Base-by-base conservation (phyloP, 2,888 invertebrate species). In the Volucella bombylans region DNA sequence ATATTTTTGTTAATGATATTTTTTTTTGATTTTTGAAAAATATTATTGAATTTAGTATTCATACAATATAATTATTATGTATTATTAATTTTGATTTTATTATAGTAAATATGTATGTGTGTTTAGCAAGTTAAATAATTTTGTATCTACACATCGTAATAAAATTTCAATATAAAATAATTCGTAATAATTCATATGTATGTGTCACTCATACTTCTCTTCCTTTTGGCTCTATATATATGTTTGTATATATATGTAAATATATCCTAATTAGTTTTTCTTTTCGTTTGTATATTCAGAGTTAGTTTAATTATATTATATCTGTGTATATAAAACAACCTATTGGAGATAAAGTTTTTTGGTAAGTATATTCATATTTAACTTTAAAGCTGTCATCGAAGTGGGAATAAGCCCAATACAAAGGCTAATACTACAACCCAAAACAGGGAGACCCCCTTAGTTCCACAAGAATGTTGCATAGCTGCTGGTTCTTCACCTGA, bases 401-500 rank as follows among this genome's bases (percentile, higher is more conserved):
- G 73, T 73, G 87, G 45, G 87, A 81, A 78, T 80, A 87, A 43
- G 87, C 86, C 85, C 82, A 88, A 85, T 82, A 89, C 87, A 65
- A 89, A 87, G 88, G 89, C 87, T 86, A 89, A 87, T 88, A 89
- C 88, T 88, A 90, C 89, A 89, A 91, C 88, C 89, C 89, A 88
- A 87, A 90, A 88, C 86, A 89, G 74, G 74, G 90, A 89, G 78
- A 87, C 72, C 50, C 82, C 52, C 77, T 74, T 88, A 69, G 88
- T 88, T 76, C 88, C 89, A 76, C 89, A 88, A 64, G 92, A 91
- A 88, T 92, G 92, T 86, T 92, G 92, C 91, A 92, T 92, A 59
- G 92, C 92, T 86, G 92, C 92, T 68, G 92, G 92, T 87, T 92
- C 91, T 88, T 92, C 92, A 83, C 91, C 92, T 92, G 80, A 43